Evolutionary conservation across 1,140 invertebrate species (phyloP).

Genomic region (Drosophila nasuta): DNA sequence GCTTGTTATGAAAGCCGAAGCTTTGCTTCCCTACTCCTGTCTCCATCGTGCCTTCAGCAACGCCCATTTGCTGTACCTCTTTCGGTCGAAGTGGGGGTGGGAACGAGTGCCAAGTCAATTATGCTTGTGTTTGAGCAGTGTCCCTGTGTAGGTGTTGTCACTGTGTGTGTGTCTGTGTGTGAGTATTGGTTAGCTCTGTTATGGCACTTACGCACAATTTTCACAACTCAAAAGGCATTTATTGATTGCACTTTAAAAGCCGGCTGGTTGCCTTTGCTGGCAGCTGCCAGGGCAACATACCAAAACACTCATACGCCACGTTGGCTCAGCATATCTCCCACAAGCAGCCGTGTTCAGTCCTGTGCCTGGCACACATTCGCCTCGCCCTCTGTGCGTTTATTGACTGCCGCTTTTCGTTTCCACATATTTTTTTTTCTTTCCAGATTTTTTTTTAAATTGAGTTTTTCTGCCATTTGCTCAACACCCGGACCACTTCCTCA

Average conservation of each 20-base stretch:
- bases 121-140: constrained; percentile 23
- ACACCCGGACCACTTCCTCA: not conserved
- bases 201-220: constrained; percentile 78
- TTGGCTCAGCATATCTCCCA: constrained; percentile 30
- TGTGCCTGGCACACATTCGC: constrained; percentile 36
- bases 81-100: not conserved
- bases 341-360: constrained; percentile 12
- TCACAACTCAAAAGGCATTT: constrained; percentile 77
- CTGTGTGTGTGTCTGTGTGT: constrained; percentile 4
- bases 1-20: constrained; percentile 31
- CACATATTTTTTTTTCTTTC: constrained; percentile 46
- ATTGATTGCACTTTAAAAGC: constrained; percentile 78
- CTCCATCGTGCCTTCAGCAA: constrained; percentile 15
- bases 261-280: constrained; percentile 30
- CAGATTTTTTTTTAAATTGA: constrained; percentile 69
- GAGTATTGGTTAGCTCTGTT: constrained; percentile 53
- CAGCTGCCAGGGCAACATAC: constrained; percentile 43
- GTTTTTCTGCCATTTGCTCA: constrained; percentile 60
- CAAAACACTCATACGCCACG: constrained; percentile 74
- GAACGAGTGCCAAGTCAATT: constrained; percentile 27
- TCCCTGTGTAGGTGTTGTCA: not conserved
- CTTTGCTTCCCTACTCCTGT: not conserved
- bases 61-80: constrained; percentile 68
- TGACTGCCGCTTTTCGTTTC: constrained; percentile 52
- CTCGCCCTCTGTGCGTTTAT: constrained; percentile 52